Base-by-base conservation (phyloP, 2,113 vertebrate species). In the Euleptes europaea region DNA sequence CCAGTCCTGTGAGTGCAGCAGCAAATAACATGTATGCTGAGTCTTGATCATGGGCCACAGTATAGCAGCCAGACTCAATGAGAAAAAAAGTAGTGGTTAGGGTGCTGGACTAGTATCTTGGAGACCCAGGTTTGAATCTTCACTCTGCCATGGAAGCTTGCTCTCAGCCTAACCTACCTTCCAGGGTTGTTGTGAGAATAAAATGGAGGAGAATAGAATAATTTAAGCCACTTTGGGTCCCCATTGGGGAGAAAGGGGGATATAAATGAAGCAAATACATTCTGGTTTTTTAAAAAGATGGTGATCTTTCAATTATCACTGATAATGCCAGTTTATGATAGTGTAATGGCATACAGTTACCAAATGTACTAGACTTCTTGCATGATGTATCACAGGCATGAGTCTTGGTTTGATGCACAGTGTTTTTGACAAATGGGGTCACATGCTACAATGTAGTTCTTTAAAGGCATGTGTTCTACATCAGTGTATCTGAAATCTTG, bases 301-400 rank as follows among this genome's bases (percentile, higher is more conserved):
- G 44, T 54, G 33, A 69, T 54, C 33, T 60, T 57, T 26, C 80
- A 3, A 81, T 47, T 91, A 85, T 69, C 83, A 88, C 88, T 73
- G 89, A 88, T 88, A 49, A 44, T 89, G 19, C 88, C 79, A 85
- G 88, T 74, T 69, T 84, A 70, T 84, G 77, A 81, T 84, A 88
- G 75, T 83, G 66, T 89, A 91, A 92, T 78, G 88, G 72, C 49
- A 86, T 88, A 79, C 78, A 93, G 82, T 89, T 88, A 86, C 89
- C 81, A 60, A 86, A 1, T 88, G 84, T 93, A 78, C 78, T 81
- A 85, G 49, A 40, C 42, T 54, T 89, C 87, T 89, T 90, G 72
- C 88, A 86, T 54, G 83, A 88, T 80, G 70, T 9, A 35, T 26
- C 71, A 21, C 83, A 33, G 87, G 65, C 66, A 74, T 78, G 77